Evolutionary conservation across 2,888 invertebrate species (phyloP).

Genomic region (Amiota communis): DNA sequence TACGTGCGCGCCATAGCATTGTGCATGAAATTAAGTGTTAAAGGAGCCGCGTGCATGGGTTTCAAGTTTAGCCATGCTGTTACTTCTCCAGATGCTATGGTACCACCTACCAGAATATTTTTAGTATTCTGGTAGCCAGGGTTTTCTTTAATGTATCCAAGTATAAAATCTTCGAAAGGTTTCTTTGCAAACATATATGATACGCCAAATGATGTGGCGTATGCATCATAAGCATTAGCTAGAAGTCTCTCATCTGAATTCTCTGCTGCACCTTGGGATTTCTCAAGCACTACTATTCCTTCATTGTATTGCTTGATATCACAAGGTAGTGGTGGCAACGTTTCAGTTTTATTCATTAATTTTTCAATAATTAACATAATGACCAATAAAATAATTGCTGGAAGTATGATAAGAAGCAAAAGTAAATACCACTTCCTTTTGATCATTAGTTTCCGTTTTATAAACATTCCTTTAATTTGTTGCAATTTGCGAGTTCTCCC

Average conservation of each 20-base stretch:
- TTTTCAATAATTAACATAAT: no score
- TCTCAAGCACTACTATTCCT: neutral
- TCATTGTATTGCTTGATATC: neutral
- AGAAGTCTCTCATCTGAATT: neutral
- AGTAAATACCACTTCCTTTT: neutral
- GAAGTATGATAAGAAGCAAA: neutral
- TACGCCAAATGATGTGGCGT: slow-evolving; percentile 25
- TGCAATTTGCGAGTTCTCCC: neutral
- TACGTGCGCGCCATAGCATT: slow-evolving; percentile 39
- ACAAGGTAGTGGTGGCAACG: neutral
- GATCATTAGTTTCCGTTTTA: neutral
- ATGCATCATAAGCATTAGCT: slow-evolving; percentile 26
- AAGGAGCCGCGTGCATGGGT: slow-evolving; percentile 27
- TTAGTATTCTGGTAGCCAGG: neutral
- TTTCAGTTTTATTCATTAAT: no score
- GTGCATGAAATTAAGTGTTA: slow-evolving; percentile 44
- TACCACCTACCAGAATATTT: slow-evolving; percentile 37
- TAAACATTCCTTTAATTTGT: neutral
- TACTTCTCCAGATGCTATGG: slow-evolving; percentile 6
- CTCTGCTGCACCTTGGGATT: neutral
- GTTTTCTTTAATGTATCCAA: no score
- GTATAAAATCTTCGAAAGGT: slow-evolving; percentile 20
- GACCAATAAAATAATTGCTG: no score
- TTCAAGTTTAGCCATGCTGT: slow-evolving; percentile 50
- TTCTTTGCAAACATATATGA: neutral